Base-by-base conservation (phyloP, 2,888 invertebrate genomes). In the Lycia hirtaria region DNA sequence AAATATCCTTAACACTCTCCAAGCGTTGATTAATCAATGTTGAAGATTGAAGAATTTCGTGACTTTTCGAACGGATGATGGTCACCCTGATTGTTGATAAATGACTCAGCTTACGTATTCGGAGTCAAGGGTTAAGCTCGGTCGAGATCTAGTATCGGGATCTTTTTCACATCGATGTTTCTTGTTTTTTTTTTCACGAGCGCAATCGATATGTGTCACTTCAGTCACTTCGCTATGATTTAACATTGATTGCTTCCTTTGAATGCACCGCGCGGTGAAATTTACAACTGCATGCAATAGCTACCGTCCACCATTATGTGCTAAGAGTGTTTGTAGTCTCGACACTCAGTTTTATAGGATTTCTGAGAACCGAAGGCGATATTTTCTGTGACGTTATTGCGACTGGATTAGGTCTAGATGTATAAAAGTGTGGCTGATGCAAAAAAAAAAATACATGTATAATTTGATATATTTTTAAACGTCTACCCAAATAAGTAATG, bases 161-260 rank as follows among this genome's bases (percentile, higher is more conserved):
- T 83, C 82, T 83, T 80, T 85, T 83, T 83, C 81, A 80, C 75
- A 78, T 80, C 78, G 72, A 73, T 75, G 67, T 61, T 69, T 76
- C 72, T 68, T 80, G 75, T 74, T 78, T 78, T 81, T 86, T 82
- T 81, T 76, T 63, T 20, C n/a, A 48, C 26, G 72, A 68, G 73
- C 68, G 68, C 67, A 69, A 78, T 80, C 78, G 77, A 82, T 81
- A 77, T 77, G 73, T 83, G 84, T 83, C 83, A 81, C 73, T 79
- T 76, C 74, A 75, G 84, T 83, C 83, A 80, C 72, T 79, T 77
- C 73, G 75, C 83, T 83, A 81, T 84, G 84, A 87, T 88, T 87
- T 85, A 85, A 83, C 83, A 83, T 84, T 87, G 87, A 88, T 88
- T 87, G 82, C 73, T 58, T 80, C 73, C 83, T 88, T 88, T 88